Evolutionary conservation across 2,888 invertebrate genomes (phyloP), one percentile per base, ranked within the genome.

Genomic region (Plebejus argus): DNA sequence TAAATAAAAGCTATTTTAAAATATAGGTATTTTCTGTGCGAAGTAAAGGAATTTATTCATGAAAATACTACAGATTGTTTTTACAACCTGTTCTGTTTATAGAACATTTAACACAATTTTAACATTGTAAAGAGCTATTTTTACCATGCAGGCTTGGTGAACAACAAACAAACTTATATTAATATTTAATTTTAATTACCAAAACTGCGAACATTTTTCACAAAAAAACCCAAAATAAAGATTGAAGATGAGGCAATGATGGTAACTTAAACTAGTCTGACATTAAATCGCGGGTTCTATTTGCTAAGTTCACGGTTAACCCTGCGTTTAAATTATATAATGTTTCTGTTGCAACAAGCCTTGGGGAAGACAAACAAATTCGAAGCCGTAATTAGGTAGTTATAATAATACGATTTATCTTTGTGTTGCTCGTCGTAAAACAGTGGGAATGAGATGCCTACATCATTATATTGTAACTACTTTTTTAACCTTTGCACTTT

Each of bases 381-480:
- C 8, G 28, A 53, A 74, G 49, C 28, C 49, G 49, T 74, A 74
- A 74, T 74, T 49, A 74, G 49, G 23, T 74, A 28, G 49, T 53
- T 74, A 28, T 74, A 74, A 74, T 74, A 74, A 74, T 74, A 74
- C 49, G 28, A 74, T 53, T 74, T 74, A 74, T 74, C 45, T 72
- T 72, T 28, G 49, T 53, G 49, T 45, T 23, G 33, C 71, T 7
- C 39, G 45, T 23, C 74, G 20, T 74, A 74, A 72, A 49, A 18
- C 49, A 74, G 28, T 23, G 45, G 18, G 49, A 74, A 72, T 72
- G 20, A 23, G 74, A 23, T 66, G 66, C 15, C 33, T 66, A 66
- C 15, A 4, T 53, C 53, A 70, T 79, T 33, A 80, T 79, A 53
- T 76, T 77, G 75, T 70, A 70, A 70, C 28, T 28, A 66, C 66